Evolutionary conservation across 2,888 invertebrate species (phyloP).

Genomic region (Deilephila elpenor): DNA sequence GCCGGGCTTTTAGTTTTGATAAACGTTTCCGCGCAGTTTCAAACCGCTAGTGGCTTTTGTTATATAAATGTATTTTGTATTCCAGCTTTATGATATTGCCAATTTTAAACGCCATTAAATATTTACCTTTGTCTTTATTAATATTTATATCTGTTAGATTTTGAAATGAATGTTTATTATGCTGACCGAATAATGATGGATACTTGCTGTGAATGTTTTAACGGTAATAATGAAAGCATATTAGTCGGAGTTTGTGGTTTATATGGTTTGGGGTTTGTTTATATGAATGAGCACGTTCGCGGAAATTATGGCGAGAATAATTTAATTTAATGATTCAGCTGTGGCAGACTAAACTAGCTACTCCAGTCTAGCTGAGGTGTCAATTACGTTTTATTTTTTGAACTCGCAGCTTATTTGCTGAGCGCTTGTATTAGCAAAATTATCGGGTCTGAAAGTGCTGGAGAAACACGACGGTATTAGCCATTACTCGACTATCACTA

Average conservation of each 20-base stretch:
- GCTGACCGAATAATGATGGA: neutral
- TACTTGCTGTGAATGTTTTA: neutral
- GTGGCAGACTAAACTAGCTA: too few relatives aligned
- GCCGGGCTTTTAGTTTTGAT: slow-evolving; percentile 47
- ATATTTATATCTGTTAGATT: slow-evolving; percentile 7
- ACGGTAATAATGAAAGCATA: neutral
- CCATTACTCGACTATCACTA: too few relatives aligned
- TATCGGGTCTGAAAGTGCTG: too few relatives aligned
- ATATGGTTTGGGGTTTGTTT: slow-evolving; percentile 2
- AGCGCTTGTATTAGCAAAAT: too few relatives aligned
- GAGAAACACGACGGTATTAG: too few relatives aligned
- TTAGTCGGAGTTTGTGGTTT: slow-evolving; percentile 4
- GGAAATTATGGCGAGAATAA: neutral
- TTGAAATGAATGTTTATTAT: neutral
- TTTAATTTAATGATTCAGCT: neutral
- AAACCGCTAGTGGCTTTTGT: slow-evolving; percentile 39
- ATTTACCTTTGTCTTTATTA: slow-evolving; percentile 20
- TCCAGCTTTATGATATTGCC: slow-evolving; percentile 29
- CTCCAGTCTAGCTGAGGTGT: too few relatives aligned
- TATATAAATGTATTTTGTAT: slow-evolving; percentile 27
- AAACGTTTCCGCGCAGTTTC: slow-evolving; percentile 37
- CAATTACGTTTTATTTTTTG: too few relatives aligned
- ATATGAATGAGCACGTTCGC: neutral
- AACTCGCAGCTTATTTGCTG: too few relatives aligned
- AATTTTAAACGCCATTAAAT: slow-evolving; percentile 27